Percentiles rank a stretch among this genome's conserved stretches.
phyloP scores from a whole-genome alignment of 2,888 invertebrate genomes.

The Drosophila siamana region DNA sequence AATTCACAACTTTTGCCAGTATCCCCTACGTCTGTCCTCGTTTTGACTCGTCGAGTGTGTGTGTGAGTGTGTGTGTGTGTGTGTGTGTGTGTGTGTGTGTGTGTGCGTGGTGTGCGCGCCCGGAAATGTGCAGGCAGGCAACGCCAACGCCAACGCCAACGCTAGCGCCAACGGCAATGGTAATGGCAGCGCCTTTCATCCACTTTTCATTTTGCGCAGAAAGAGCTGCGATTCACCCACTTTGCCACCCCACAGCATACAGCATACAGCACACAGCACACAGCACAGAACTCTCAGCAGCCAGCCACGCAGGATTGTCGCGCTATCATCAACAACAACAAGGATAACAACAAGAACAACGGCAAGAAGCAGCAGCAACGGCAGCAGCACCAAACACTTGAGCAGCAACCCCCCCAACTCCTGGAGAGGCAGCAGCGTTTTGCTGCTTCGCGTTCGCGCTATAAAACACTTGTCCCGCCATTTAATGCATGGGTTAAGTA shows the following conservation, averaged over 20 bases:
- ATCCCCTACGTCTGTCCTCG: slow-evolving; percentile 64
- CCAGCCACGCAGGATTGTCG: slow-evolving; percentile 45
- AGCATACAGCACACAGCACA: slow-evolving; percentile 12
- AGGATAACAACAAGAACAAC: slow-evolving; percentile 39
- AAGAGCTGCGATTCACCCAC: slow-evolving; percentile 16
- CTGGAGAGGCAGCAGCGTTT: neutral
- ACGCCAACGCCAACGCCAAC: slow-evolving; percentile 18
- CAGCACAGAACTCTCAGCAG: neutral
- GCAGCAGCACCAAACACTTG: slow-evolving; percentile 40
- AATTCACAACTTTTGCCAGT: slow-evolving; percentile 10
- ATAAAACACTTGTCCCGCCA: slow-evolving; percentile 77
- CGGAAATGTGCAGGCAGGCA: slow-evolving; percentile 74
- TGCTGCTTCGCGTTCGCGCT: slow-evolving; percentile 28
- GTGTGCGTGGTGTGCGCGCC: slow-evolving; percentile 47
- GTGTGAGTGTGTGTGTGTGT: slow-evolving; percentile 20
- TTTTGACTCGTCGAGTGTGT: slow-evolving; percentile 59
- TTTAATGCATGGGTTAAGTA: slow-evolving; percentile 81
- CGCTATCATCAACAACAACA: slow-evolving; percentile 47
- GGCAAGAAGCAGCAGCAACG: too few relatives aligned
- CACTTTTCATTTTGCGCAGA: slow-evolving; percentile 80
- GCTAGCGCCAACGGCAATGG: slow-evolving; percentile 36
- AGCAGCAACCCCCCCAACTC: slow-evolving; percentile 36
- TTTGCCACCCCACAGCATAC: slow-evolving; percentile 5
- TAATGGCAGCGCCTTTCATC: slow-evolving; percentile 71
- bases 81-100: slow-evolving; percentile 13